A percentile compares a stretch with the other conserved stretches of the same genome.
phyloP scores from a whole-genome alignment of 2,888 invertebrate species.

The Celastrina argiolus region DNA sequence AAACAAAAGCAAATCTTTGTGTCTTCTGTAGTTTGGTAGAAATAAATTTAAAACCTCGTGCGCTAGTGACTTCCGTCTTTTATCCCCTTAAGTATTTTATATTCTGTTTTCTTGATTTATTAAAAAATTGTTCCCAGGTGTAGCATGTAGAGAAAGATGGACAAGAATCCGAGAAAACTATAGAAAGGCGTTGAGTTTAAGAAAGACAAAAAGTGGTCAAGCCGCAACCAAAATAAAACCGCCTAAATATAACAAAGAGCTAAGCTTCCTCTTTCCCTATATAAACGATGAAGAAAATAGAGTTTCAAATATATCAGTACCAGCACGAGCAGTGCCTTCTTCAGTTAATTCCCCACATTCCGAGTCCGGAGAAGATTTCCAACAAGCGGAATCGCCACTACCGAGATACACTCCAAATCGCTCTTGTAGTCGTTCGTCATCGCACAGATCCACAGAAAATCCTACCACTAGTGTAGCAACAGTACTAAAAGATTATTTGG shows the following conservation, averaged over 20 bases:
- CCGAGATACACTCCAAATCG: too few species aligned
- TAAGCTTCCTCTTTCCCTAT: constrained; percentile 31
- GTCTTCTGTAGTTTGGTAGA: too few species aligned
- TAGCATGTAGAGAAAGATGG: constrained; percentile 30
- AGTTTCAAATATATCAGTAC: constrained; percentile 25
- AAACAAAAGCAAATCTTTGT: too few species aligned
- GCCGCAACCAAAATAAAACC: constrained; percentile 33
- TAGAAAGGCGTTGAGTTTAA: constrained; percentile 32
- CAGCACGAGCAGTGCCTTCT: constrained; percentile 9
- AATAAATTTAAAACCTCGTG: too few species aligned
- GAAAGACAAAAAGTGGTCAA: constrained; percentile 35
- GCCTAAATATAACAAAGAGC: constrained; percentile 33
- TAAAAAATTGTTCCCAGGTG: constrained; percentile 7
- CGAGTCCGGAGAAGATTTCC: too few species aligned
- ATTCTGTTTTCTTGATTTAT: neutral
- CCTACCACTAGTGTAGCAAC: too few species aligned
- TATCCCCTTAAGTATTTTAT: constrained; percentile 27
- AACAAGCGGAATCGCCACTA: too few species aligned
- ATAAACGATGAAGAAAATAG: constrained; percentile 30
- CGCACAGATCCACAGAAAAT: too few species aligned
- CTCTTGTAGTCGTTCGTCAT: too few species aligned
- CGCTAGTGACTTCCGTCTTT: too few species aligned
- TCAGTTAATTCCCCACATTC: constrained; percentile 8
- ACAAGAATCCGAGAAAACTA: constrained; percentile 30
- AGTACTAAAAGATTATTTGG: constrained; percentile 29